Base-by-base conservation (phyloP, 1,140 invertebrate species). In the Achroia grisella region DNA sequence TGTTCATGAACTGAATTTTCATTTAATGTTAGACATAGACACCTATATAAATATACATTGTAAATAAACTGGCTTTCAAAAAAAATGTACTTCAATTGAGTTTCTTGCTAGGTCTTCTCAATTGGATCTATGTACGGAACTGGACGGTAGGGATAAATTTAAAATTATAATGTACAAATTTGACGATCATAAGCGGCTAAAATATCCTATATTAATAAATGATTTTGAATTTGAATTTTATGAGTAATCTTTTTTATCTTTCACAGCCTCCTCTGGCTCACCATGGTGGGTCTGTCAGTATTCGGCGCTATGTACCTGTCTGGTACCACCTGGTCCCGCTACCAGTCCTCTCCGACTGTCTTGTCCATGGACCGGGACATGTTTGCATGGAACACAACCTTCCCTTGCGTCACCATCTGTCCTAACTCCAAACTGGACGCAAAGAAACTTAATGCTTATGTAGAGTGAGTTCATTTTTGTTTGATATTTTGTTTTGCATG, bases 301-400 rank as follows among this genome's bases (percentile, higher is more conserved):
- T 82, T 74, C 33, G 83, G 80, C 0, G 62, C 81, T 1, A 39
- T 82, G 1, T 87, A 85, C 39, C 61, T 92, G 11, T 90, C 90
- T 39, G 64, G 75, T 13, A 76, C 86, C 4, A 92, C 90, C 2
- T 90, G 90, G 88, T 56, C 77, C 3, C 84, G 91, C n/a, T 92
- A 91, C 55, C 87, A 89, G 59, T 89, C 88, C 14, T 91, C 90
- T 10, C 91, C 91, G 0, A 92, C 90, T 11, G 91, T 92, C 4
- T 89, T 92, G 27, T 92, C 91, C 1, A 91, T 92, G 89, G 91
- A 93, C 73, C 81, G 91, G 0, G 90, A 92, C 60, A 89, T 91
- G 71, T 89, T 89, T 52, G 87, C 89, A 0, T 93, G 91, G 91
- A 91, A 91, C 47, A 92, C 91, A 0, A 89, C 90, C 3, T 92